A percentile compares a stretch with the other conserved stretches of the same genome.
These are phyloP conservation scores for Notolepis coatsorum DNA, from an alignment of 2,797 vertebrate species.

Conservation along the genomic window DNA sequence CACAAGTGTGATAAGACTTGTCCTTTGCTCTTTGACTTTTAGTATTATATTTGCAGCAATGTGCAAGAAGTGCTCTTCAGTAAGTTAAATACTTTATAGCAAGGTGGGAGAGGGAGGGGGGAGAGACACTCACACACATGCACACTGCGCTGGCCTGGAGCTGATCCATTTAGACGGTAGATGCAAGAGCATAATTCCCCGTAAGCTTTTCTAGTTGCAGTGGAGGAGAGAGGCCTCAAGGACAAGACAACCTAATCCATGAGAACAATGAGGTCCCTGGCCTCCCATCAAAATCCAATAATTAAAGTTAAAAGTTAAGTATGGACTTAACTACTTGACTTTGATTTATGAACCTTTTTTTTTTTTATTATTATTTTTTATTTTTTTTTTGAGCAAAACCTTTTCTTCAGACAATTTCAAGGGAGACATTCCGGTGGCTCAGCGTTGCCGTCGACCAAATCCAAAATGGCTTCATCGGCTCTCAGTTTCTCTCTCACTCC, in stretches of 20 bases:
- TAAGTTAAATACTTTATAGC: slow-evolving; percentile 12
- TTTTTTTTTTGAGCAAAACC: too few species aligned
- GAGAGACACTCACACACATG: neutral
- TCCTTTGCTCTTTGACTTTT: slow-evolving; percentile 7
- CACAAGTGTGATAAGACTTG: neutral
- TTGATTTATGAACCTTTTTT: neutral
- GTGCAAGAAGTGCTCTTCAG: neutral
- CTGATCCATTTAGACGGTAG: slow-evolving; percentile 25
- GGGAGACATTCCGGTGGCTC: slow-evolving; percentile 9
- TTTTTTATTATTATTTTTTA: too few species aligned
- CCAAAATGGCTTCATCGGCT: neutral
- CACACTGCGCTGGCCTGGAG: slow-evolving; percentile 1
- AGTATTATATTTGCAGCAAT: neutral
- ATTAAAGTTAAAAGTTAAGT: neutral
- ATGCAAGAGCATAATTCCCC: slow-evolving; percentile 19
- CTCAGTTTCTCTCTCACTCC: neutral
- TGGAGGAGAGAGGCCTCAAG: slow-evolving; percentile 20
- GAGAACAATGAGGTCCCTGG: slow-evolving; percentile 7
- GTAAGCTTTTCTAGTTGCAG: slow-evolving; percentile 12
- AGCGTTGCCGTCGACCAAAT: slow-evolving; percentile 20
- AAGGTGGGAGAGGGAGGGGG: neutral
- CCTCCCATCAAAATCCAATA: slow-evolving; percentile 25
- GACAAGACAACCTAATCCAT: neutral
- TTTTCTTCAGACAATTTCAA: too few species aligned
- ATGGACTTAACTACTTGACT: slow-evolving; percentile 34